Base-by-base conservation (phyloP, 2,113 vertebrate genomes). In the Oenanthe melanoleuca region DNA sequence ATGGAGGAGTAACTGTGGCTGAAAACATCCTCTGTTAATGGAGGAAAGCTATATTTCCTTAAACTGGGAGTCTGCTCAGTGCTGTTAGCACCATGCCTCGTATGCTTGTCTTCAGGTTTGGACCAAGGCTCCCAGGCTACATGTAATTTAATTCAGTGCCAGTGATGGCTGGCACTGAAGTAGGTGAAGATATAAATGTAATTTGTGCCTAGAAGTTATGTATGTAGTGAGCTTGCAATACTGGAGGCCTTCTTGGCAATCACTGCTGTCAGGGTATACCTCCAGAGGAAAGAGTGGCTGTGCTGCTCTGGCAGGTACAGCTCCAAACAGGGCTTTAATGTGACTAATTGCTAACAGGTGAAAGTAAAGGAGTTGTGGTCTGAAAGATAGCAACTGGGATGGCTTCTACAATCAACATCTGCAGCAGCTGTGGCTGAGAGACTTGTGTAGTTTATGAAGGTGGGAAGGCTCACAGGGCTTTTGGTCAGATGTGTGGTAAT, bases 11-110 rank as follows among this genome's bases (percentile, higher is more conserved):
- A 65, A 53, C 40, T 9, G 1, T 13, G 60, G 34, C 55, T 85
- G 50, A 33, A 80, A 78, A 22, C 0, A 0, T 23, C 19, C 28
- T 50, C 11, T 1, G 1, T 42, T 60, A 2, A 0, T n/a, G 24
- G n/a, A 52, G n/a, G 52, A 56, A 64, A 56, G 19, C 21, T 4
- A 0, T 14, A 3, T 40, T 56, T 45, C 23, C 66, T 28, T 60
- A 11, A 69, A 50, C 9, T 3, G n/a, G 49, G 34, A 61, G 24
- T 40, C 13, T 19, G 21, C 0, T 61, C 25, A 11, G 28, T 0
- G 1, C 53, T 25, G 14, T 49, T 44, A 33, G 50, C 17, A 5
- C 45, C 0, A 0, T 69, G 40, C 25, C 40, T 60, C 0, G 0
- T 31, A 4, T 0, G 0, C 47, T 74, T 4, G 0, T 19, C 65